These are phyloP conservation scores for Odontothrips loti DNA, from an alignment of 2,888 invertebrate genomes.

Conservation along the genomic window DNA sequence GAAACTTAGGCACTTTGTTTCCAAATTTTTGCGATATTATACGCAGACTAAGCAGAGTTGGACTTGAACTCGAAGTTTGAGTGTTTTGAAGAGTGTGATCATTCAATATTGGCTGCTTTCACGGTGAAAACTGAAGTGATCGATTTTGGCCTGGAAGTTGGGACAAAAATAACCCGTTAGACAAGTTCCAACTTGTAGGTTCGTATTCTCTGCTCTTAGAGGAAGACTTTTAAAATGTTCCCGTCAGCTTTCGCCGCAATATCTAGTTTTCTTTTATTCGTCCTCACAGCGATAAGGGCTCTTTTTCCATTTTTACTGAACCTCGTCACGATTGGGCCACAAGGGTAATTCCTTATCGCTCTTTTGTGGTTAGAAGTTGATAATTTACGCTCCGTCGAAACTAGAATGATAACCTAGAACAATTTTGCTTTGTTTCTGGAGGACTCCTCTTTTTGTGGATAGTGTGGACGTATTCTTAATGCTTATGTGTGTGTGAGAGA, in stretches of 20 bases:
- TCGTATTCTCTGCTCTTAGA: not conserved
- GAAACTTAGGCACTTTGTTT: not conserved
- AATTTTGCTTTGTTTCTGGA: too few relatives aligned
- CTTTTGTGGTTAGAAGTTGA: not conserved
- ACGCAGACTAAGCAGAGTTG: not conserved
- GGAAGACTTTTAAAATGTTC: too few relatives aligned
- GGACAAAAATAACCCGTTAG: constrained; percentile 22
- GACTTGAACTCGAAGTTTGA: not conserved
- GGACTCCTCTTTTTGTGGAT: not conserved
- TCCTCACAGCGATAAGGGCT: too few relatives aligned
- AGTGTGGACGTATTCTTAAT: not conserved
- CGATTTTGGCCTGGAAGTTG: constrained; percentile 19
- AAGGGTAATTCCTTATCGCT: not conserved
- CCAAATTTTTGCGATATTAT: not conserved
- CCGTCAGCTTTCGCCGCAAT: too few relatives aligned
- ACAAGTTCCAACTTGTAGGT: not conserved
- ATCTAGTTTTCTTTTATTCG: too few relatives aligned
- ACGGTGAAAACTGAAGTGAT: not conserved
- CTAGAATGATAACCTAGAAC: too few relatives aligned
- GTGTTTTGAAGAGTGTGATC: not conserved
- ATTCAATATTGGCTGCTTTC: not conserved
- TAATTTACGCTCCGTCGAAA: too few relatives aligned
- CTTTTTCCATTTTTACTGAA: not conserved
- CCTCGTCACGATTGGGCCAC: not conserved
- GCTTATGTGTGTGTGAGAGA: not conserved